Evolutionary conservation across 2,797 vertebrate species (phyloP), one percentile per base, ranked within the genome.

Genomic region (Artibeus lituratus): DNA sequence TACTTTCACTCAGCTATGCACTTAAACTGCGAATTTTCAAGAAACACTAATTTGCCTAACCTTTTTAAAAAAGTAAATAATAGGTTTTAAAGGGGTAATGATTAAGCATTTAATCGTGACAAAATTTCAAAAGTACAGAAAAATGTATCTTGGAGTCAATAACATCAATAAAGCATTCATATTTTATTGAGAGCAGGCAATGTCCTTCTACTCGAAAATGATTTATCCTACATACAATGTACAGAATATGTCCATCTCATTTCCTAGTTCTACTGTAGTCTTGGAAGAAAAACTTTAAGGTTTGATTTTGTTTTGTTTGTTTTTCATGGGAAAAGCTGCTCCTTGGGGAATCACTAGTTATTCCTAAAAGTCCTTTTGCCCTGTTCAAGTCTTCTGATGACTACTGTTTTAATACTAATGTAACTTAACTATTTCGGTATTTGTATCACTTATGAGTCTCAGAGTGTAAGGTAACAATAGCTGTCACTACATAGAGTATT

Each of bases 1-100:
- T 44, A 95, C 26, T 86, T 73, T 90, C 51, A 39, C 35, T 93
- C 93, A 73, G 10, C 69, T 97, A 42, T 94, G 65, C 16, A 93
- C 72, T 93, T 98, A 94, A 95, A 53, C 26, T 24, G 9, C 96
- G 85, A 67, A 96, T 73, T 94, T 94, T 83, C 81, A 42, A 96
- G 88, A 97, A 93, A 96, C 0, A 67, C 19, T 55, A 2, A 91
- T 86, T 91, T 96, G 44, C 37, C 65, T 74, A 81, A 86, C 7
- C 57, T n/a, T 19, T 88, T 87, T 4, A 78, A 59, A 74, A 84
- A 76, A 74, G 3, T 85, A 96, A 94, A 94, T 86, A 91, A 44
- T 72, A 51, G 37, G 5, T 42, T 91, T 86, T 81, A 82, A 73
- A 53, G 19, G 26, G 42, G 2, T 86, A 73, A 83, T 57, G 19